Conservation (phyloP, 1,140 invertebrate species). For the Andrena cerasifolii region DNA sequence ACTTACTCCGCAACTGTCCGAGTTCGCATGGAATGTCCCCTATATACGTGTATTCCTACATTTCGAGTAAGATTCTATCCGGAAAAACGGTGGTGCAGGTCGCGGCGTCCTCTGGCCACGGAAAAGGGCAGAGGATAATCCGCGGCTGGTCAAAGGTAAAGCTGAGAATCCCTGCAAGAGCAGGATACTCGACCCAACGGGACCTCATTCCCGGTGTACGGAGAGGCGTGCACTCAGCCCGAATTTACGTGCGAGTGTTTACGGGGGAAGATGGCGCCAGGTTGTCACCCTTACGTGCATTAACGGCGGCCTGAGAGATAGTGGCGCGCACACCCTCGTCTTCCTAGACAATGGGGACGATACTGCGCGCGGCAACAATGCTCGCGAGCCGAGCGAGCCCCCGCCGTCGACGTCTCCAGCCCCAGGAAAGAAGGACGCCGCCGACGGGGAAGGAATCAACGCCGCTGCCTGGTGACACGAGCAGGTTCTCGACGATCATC, state of each 20-base stretch:
- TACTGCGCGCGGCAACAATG: slow-evolving; percentile 58
- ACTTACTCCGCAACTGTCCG: too few species aligned
- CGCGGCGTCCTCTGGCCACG: too few species aligned
- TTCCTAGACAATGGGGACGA: slow-evolving; percentile 61
- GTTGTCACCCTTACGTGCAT: slow-evolving; percentile 59
- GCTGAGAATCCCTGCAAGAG: slow-evolving; percentile 41
- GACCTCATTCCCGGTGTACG: slow-evolving; percentile 20
- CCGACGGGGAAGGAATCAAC: neutral
- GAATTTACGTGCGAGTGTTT: slow-evolving; percentile 72
- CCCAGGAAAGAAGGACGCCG: slow-evolving; percentile 27
- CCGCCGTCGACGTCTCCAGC: slow-evolving; percentile 30
- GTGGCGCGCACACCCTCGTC: slow-evolving; percentile 45
- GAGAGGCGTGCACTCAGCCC: slow-evolving; percentile 55
- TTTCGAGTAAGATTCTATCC: too few species aligned
- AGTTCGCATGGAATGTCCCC: too few species aligned
- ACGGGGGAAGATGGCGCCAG: slow-evolving; percentile 63
- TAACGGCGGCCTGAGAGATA: slow-evolving; percentile 58
- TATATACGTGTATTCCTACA: too few species aligned
- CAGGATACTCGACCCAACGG: slow-evolving; percentile 38
- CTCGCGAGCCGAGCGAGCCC: slow-evolving; percentile 21
- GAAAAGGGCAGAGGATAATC: slow-evolving; percentile 29
- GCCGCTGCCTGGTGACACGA: neutral
- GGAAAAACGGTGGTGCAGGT: too few species aligned
- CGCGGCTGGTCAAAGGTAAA: neutral
- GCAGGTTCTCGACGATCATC: neutral